Conservation (phyloP, 1,140 invertebrate species). For the Eufriesea mexicana region DNA sequence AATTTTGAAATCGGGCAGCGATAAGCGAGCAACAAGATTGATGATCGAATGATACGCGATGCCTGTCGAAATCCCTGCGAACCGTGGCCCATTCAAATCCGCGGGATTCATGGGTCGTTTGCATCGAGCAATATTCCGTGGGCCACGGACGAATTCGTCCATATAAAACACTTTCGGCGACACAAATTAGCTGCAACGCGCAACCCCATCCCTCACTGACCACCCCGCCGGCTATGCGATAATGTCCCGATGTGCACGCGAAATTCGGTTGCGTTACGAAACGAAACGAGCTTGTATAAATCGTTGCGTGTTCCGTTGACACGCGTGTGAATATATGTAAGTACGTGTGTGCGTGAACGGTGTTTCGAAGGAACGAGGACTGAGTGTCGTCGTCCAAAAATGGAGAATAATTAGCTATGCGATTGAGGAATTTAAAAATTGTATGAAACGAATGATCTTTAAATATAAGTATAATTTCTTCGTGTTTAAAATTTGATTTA, state of each 20-base stretch:
- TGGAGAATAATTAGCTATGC: too few relatives aligned
- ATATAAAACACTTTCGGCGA: conserved; percentile 47
- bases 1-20: conserved; percentile 60
- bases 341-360: too few relatives aligned
- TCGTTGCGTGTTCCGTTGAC: conserved; percentile 2
- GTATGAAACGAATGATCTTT: too few relatives aligned
- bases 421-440: too few relatives aligned
- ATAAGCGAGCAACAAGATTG: conserved; percentile 63
- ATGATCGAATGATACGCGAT: conserved; percentile 66
- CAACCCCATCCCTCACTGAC: too few relatives aligned
- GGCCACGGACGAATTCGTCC: conserved; percentile 32
- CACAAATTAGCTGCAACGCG: conserved; percentile 36
- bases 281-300: conserved; percentile 31
- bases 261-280: conserved; percentile 22
- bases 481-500: too few relatives aligned
- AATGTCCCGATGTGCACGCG: conserved; percentile 11
- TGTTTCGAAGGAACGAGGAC: too few relatives aligned
- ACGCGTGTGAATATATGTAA: not conserved
- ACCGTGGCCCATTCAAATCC: conserved; percentile 61
- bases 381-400: too few relatives aligned
- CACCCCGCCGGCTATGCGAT: conserved; percentile 19
- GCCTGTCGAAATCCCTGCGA: conserved; percentile 60
- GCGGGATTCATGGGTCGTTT: conserved; percentile 59
- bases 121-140: conserved; percentile 54
- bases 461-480: too few relatives aligned